Conservation (phyloP, 2,888 invertebrate species). For the Chouioia cunea region DNA sequence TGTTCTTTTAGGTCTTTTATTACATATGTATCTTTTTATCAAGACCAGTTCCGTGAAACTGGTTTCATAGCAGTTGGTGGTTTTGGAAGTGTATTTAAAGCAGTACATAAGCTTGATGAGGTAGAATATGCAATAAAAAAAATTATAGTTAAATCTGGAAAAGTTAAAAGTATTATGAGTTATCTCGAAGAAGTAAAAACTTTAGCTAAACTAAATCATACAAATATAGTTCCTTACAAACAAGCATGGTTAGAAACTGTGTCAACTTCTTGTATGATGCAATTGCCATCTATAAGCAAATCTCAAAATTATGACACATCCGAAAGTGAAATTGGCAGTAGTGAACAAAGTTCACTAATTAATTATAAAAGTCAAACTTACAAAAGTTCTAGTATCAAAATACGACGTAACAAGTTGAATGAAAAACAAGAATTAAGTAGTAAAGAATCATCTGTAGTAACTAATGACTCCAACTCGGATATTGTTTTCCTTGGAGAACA, state of each 20-base stretch:
- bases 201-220: slow-evolving; percentile 82
- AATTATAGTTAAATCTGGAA: slow-evolving; percentile 76
- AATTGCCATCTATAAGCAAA: slow-evolving; percentile 20
- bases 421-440: slow-evolving; percentile 13
- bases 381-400: slow-evolving; percentile 15
- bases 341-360: slow-evolving; percentile 3
- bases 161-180: slow-evolving; percentile 75
- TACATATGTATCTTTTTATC: slow-evolving; percentile 76
- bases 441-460: slow-evolving; percentile 7
- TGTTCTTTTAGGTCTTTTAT: slow-evolving; percentile 48
- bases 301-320: background rate
- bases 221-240: slow-evolving; percentile 86
- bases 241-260: slow-evolving; percentile 83
- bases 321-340: slow-evolving; percentile 14
- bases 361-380: slow-evolving; percentile 7
- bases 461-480: slow-evolving; percentile 52
- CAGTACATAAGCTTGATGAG: slow-evolving; percentile 80
- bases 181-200: slow-evolving; percentile 85
- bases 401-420: background rate
- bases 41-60: slow-evolving; percentile 77
- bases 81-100: slow-evolving; percentile 83
- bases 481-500: background rate
- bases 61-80: slow-evolving; percentile 81
- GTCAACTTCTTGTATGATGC: slow-evolving; percentile 1
- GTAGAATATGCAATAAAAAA: slow-evolving; percentile 86